A percentile compares a stretch with the other conserved stretches of the same genome.
These are phyloP conservation scores for Eolophus roseicapilla DNA, from an alignment of 2,113 vertebrate genomes.

Conservation along the genomic window DNA sequence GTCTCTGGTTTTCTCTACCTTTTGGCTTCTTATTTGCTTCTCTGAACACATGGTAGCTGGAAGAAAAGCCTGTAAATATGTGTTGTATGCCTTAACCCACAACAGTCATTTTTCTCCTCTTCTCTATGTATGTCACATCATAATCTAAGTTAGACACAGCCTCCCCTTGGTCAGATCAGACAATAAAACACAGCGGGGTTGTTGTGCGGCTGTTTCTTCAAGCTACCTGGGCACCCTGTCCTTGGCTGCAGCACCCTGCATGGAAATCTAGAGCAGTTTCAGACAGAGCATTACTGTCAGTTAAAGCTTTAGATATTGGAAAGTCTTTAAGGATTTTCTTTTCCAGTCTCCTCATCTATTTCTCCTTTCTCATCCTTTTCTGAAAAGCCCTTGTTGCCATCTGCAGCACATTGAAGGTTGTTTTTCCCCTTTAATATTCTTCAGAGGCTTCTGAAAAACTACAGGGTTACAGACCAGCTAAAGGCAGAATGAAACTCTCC, in stretches of 20 bases:
- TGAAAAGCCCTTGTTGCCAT: not conserved
- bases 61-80: not conserved
- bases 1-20: not conserved
- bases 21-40: not conserved
- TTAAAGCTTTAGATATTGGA: not conserved
- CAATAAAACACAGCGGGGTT: not conserved
- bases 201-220: not conserved
- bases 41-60: not conserved
- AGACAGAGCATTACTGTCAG: not conserved
- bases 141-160: not conserved
- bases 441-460: not conserved
- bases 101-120: not conserved
- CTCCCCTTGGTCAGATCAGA: not conserved
- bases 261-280: not conserved
- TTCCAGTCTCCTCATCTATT: not conserved
- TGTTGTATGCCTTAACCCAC: not conserved
- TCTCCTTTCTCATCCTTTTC: not conserved
- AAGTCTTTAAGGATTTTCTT: not conserved
- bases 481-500: constrained; percentile 6
- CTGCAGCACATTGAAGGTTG: not conserved
- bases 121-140: not conserved
- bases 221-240: not conserved
- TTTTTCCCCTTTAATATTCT: not conserved
- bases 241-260: not conserved
- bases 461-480: not conserved